Evolutionary conservation across 2,888 invertebrate species (phyloP).

Genomic region (Chorisops tibialis): DNA sequence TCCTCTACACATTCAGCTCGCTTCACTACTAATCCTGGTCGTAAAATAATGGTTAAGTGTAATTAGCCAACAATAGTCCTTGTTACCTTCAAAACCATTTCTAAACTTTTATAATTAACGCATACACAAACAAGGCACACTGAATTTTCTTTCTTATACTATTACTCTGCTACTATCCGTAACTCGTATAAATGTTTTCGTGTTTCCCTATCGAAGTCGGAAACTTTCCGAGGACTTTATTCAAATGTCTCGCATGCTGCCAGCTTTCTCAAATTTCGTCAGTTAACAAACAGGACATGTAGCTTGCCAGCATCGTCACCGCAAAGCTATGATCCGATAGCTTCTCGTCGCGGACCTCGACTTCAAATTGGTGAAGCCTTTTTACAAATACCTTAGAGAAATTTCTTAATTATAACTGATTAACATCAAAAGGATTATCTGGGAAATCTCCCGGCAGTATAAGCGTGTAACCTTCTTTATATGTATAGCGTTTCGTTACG

Average conservation of each 20-base stretch:
- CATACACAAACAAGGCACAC: conserved; percentile 8
- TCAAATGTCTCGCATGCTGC: background rate
- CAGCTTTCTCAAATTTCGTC: background rate
- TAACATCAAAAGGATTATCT: conserved; percentile 34
- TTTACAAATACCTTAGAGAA: conserved; percentile 34
- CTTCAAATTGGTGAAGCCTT: conserved; percentile 31
- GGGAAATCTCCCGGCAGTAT: conserved; percentile 26
- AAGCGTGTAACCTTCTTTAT: conserved; percentile 26
- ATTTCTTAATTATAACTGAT: conserved; percentile 34
- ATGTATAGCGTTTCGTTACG: conserved; percentile 22
- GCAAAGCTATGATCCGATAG: background rate
- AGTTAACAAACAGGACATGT: conserved; percentile 23
- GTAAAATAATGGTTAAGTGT: conserved; percentile 25
- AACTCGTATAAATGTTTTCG: background rate
- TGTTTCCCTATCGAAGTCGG: background rate
- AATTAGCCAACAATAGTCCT: conserved; percentile 23
- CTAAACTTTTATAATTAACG: conserved; percentile 24
- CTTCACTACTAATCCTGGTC: background rate
- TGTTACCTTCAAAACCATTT: conserved; percentile 19
- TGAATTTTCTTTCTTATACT: background rate
- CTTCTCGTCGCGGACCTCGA: conserved; percentile 1
- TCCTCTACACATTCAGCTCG: background rate
- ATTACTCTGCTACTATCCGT: background rate
- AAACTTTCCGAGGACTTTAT: background rate
- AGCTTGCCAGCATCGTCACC: background rate